These are phyloP conservation scores for Mesocentrotus franciscanus DNA, from an alignment of 53 echinoderm and acorn worm genomes.

Conservation along the genomic window DNA sequence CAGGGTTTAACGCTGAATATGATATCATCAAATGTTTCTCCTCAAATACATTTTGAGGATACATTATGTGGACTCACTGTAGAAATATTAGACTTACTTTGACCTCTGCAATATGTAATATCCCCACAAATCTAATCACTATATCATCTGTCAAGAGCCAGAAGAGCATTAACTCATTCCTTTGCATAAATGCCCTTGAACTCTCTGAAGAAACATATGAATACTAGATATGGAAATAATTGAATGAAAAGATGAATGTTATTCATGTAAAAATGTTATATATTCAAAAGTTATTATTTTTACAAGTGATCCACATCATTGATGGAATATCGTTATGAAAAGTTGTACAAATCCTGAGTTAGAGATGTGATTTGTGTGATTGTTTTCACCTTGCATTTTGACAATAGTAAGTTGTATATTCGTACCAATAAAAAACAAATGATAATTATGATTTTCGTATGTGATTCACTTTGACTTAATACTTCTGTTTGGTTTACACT, in stretches of 20 bases:
- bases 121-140: neutral
- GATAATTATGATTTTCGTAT: neutral
- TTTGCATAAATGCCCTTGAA: neutral
- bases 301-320: too few species aligned
- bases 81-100: neutral
- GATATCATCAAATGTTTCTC: too few species aligned
- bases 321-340: neutral
- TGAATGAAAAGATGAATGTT: neutral
- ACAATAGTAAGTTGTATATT: neutral
- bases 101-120: too few species aligned
- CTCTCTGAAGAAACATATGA: neutral
- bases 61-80: too few species aligned
- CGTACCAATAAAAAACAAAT: neutral
- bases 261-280: neutral
- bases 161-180: neutral
- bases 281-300: neutral
- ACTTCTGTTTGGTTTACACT: too few species aligned
- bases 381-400: constrained; percentile 4
- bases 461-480: neutral
- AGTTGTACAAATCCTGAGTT: neutral
- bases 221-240: neutral
- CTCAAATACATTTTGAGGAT: too few species aligned
- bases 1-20: too few species aligned
- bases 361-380: neutral
- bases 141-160: neutral